Evolutionary conservation across 2,888 invertebrate genomes (phyloP).

Genomic region (Papilio demoleus): DNA sequence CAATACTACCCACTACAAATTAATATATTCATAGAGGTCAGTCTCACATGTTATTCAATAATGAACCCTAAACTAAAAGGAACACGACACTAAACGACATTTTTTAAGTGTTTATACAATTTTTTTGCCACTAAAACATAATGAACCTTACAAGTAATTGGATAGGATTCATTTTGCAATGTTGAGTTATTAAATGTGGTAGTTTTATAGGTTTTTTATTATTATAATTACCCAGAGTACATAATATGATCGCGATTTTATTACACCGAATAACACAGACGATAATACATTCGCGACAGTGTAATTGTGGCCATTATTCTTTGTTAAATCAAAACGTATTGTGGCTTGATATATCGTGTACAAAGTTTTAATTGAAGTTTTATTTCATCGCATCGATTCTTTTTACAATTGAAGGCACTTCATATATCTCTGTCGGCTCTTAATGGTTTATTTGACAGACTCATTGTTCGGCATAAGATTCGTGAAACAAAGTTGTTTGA

Average conservation of each 20-base stretch:
- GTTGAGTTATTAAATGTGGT: slow-evolving; percentile 40
- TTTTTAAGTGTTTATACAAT: not conserved
- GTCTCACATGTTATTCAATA: slow-evolving; percentile 48
- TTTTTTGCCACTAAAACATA: slow-evolving; percentile 1
- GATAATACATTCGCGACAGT: slow-evolving; percentile 66
- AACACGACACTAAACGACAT: not conserved
- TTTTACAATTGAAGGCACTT: slow-evolving; percentile 25
- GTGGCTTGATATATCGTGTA: slow-evolving; percentile 49
- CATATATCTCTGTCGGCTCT: slow-evolving; percentile 39
- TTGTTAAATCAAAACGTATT: slow-evolving; percentile 52
- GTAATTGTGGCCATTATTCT: slow-evolving; percentile 57
- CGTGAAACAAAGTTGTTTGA: slow-evolving; percentile 33
- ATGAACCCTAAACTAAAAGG: slow-evolving; percentile 23
- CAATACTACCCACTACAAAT: slow-evolving; percentile 74
- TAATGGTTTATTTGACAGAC: slow-evolving; percentile 38
- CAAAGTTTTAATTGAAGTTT: slow-evolving; percentile 49
- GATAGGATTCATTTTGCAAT: slow-evolving; percentile 32
- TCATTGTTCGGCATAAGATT: slow-evolving; percentile 11
- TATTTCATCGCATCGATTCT: slow-evolving; percentile 37
- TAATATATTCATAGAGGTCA: slow-evolving; percentile 79
- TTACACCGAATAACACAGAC: slow-evolving; percentile 57
- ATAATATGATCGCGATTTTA: slow-evolving; percentile 64
- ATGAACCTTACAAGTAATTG: slow-evolving; percentile 8
- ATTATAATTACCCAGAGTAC: slow-evolving; percentile 57
- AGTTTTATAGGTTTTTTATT: slow-evolving; percentile 56